Evolutionary conservation across 2,888 invertebrate genomes (phyloP).

Genomic region (Cyclophora albipunctata): DNA sequence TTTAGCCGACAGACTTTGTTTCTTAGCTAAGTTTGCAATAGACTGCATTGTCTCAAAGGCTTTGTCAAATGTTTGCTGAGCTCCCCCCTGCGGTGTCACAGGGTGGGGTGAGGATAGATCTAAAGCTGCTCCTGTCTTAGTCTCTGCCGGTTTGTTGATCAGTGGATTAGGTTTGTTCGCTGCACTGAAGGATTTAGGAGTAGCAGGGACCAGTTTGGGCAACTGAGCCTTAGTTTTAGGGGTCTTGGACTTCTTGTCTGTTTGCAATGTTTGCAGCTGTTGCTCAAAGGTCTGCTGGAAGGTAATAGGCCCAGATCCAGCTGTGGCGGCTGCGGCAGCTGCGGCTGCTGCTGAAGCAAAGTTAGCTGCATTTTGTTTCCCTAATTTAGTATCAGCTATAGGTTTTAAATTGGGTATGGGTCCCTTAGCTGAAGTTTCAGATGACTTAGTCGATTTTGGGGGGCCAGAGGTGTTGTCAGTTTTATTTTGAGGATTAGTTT

Average conservation of each 20-base stretch:
- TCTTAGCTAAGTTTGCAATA: conserved; percentile 68
- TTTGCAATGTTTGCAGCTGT: conserved; percentile 56
- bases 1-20: conserved; percentile 59
- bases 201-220: conserved; percentile 63
- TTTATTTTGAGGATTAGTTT: conserved; percentile 34
- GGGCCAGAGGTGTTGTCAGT: conserved; percentile 27
- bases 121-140: conserved; percentile 56
- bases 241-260: conserved; percentile 61
- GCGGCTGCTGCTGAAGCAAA: conserved; percentile 14
- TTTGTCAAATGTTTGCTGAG: conserved; percentile 58
- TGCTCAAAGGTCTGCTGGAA: conserved; percentile 73
- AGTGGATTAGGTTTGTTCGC: conserved; percentile 47
- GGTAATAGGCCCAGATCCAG: conserved; percentile 50
- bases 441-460: conserved; percentile 41
- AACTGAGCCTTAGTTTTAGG: conserved; percentile 65
- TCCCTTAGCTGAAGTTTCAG: conserved; percentile 61
- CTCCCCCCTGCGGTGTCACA: conserved; percentile 45
- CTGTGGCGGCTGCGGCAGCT: no score
- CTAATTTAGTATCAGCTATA: conserved; percentile 64
- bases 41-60: conserved; percentile 71
- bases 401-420: conserved; percentile 70
- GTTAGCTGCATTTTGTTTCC: conserved; percentile 49
- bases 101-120: conserved; percentile 68
- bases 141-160: conserved; percentile 39
- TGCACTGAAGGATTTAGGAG: conserved; percentile 54